Conservation (phyloP, 2,888 invertebrate genomes). For the Andrena hattorfiana region DNA sequence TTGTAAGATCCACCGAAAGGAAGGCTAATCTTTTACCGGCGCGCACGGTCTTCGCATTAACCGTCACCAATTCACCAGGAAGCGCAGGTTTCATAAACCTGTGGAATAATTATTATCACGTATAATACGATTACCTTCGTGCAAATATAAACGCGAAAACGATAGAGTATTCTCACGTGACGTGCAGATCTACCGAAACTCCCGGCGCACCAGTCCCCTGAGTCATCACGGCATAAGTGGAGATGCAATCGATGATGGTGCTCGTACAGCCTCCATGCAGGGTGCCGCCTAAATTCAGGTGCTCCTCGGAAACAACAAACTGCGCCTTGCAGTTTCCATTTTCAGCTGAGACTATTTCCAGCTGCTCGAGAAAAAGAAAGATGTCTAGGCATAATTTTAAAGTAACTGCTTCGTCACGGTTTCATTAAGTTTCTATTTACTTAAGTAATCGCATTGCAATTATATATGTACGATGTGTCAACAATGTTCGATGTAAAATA, state of each 20-base stretch:
- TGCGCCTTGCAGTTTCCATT: conserved; percentile 91
- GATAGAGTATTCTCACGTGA: conserved; percentile 88
- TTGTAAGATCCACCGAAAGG: conserved; percentile 91
- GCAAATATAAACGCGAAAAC: background rate
- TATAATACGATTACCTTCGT: conserved; percentile 24
- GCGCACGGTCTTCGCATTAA: conserved; percentile 92
- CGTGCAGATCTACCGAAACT: conserved; percentile 93
- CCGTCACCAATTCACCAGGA: conserved; percentile 91
- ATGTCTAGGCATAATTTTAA: background rate
- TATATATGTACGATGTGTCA: no score
- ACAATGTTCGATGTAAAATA: background rate
- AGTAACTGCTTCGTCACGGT: background rate
- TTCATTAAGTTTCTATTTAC: no score
- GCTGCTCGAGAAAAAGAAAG: conserved; percentile 74
- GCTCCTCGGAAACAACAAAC: conserved; percentile 90
- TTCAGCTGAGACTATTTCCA: conserved; percentile 87
- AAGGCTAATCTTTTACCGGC: conserved; percentile 93
- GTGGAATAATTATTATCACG: conserved; percentile 84
- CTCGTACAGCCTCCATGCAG: conserved; percentile 95
- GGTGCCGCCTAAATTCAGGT: conserved; percentile 90
- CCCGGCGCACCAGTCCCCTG: conserved; percentile 89
- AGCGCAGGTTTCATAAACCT: conserved; percentile 92
- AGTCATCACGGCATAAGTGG: conserved; percentile 92
- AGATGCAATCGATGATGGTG: conserved; percentile 91
- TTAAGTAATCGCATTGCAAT: no score